phyloP scores from a whole-genome alignment of 2,888 invertebrate genomes.

The Drosophila diplacantha region DNA sequence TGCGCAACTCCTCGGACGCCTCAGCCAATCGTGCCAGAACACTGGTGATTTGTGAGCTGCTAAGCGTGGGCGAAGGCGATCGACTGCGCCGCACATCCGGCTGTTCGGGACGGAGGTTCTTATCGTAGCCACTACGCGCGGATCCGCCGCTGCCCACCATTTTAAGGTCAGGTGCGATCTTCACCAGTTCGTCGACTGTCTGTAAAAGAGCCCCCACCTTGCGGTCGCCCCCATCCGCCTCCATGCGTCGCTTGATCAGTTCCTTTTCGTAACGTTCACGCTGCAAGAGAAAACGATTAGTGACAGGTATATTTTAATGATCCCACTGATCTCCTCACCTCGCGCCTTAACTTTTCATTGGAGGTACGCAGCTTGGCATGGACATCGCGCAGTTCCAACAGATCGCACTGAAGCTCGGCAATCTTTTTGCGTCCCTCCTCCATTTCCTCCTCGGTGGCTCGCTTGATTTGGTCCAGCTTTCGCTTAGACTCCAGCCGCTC shows the following conservation, averaged over 20 bases:
- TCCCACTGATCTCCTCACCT: conserved; percentile 79
- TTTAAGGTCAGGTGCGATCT: conserved; percentile 85
- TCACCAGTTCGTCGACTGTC: conserved; percentile 88
- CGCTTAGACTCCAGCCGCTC: conserved; percentile 92
- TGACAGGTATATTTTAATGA: not conserved
- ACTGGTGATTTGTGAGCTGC: conserved; percentile 72
- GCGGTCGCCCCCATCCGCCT: conserved; percentile 85
- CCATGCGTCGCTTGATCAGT: conserved; percentile 81
- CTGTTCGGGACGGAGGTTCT: conserved; percentile 72
- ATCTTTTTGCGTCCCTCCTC: conserved; percentile 92
- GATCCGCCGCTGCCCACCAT: conserved; percentile 73
- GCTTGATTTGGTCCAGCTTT: conserved; percentile 89
- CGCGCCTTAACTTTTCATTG: conserved; percentile 91
- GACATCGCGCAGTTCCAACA: conserved; percentile 91
- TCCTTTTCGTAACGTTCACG: conserved; percentile 91
- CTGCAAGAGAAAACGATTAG: conserved; percentile 31
- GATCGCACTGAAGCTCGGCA: conserved; percentile 89
- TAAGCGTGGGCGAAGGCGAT: conserved; percentile 75
- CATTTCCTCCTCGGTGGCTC: conserved; percentile 91
- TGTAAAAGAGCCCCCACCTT: conserved; percentile 86
- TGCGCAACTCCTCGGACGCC: conserved; percentile 84
- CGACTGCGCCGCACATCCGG: conserved; percentile 63
- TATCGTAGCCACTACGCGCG: conserved; percentile 58
- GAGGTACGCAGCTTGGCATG: conserved; percentile 94
- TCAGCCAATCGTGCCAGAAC: conserved; percentile 82